phyloP scores from a whole-genome alignment of 2,113 vertebrate genomes.

The cattle (Bos taurus) region DNA sequence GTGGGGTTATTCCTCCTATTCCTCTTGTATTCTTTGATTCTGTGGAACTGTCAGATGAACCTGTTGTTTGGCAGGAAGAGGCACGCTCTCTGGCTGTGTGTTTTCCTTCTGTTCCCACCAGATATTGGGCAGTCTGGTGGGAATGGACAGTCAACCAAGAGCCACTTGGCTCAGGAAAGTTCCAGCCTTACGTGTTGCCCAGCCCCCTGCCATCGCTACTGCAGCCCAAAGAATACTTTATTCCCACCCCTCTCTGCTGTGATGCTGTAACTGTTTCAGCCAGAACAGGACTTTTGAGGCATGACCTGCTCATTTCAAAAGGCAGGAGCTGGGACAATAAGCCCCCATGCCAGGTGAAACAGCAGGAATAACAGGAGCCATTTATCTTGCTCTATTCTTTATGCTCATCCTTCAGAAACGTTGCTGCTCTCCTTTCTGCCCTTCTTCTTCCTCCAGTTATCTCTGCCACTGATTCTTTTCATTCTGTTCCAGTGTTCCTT shows the following conservation, averaged over 20 bases:
- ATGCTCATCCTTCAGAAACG: no score
- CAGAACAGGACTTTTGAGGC: neutral
- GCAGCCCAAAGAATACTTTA: neutral
- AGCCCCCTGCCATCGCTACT: neutral
- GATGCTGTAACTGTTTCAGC: neutral
- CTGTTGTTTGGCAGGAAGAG: neutral
- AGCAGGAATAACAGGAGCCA: neutral
- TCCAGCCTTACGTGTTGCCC: neutral
- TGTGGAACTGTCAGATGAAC: neutral
- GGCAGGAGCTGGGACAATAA: neutral
- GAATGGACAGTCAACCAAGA: neutral
- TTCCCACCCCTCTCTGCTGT: neutral
- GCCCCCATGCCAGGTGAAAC: neutral
- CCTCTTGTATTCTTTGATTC: neutral
- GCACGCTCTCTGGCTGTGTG: neutral
- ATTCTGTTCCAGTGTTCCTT: neutral
- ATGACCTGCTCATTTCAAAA: neutral
- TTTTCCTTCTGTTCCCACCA: neutral
- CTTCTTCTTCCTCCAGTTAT: neutral
- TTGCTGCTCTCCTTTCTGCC: neutral
- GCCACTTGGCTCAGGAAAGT: rapidly evolving
- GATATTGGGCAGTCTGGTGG: no score
- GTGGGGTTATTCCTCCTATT: neutral
- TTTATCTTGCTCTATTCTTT: neutral
- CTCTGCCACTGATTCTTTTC: neutral